These are phyloP conservation scores for Gorilla gorilla DNA, from an alignment of 2,113 vertebrate genomes.

Conservation along the genomic window DNA sequence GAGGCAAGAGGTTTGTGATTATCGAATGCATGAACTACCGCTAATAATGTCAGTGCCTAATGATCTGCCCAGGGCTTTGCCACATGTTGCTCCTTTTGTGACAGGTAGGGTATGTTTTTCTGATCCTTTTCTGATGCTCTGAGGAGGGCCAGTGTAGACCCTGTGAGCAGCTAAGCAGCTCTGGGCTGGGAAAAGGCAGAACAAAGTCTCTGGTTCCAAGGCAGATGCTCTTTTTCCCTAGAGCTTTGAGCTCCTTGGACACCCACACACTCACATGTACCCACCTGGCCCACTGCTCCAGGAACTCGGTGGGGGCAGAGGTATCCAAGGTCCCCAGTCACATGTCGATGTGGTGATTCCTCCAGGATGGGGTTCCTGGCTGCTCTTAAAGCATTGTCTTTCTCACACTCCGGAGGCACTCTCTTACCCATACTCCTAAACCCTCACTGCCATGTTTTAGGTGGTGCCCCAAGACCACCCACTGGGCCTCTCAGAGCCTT, in stretches of 20 bases:
- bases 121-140: background rate
- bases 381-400: background rate
- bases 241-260: background rate
- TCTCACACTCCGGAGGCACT: background rate
- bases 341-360: rapidly evolving
- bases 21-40: background rate
- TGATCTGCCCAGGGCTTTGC: background rate
- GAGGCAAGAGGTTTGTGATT: background rate
- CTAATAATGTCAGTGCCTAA: too few relatives aligned
- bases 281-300: background rate
- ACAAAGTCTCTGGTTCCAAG: background rate
- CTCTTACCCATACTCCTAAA: background rate
- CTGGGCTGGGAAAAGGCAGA: background rate
- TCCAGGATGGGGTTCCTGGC: background rate
- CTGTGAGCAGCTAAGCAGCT: too few relatives aligned
- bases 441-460: background rate
- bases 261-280: background rate
- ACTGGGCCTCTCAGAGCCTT: background rate
- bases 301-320: background rate
- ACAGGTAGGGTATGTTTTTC: background rate
- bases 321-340: background rate
- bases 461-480: background rate
- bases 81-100: too few relatives aligned
- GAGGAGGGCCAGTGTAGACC: background rate
- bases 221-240: background rate